Conservation (phyloP, 2,888 invertebrate species). For the Taphrorychus bicolor region DNA sequence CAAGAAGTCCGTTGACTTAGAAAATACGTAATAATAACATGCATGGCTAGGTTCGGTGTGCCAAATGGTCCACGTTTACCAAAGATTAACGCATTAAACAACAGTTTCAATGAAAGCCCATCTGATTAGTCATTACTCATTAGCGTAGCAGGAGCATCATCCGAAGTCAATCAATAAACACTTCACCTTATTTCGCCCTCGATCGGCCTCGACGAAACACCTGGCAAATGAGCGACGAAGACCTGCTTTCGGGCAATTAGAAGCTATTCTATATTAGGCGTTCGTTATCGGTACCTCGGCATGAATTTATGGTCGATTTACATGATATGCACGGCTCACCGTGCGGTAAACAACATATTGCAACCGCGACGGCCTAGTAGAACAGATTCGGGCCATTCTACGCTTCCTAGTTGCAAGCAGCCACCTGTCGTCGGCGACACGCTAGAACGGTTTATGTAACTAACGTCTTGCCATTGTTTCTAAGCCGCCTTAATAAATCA, state of each 20-base stretch:
- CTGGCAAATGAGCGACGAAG: slow-evolving; percentile 21
- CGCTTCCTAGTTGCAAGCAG: slow-evolving; percentile 24
- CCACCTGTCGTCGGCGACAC: slow-evolving; percentile 4
- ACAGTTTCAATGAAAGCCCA: too few species aligned
- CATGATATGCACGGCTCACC: slow-evolving; percentile 10
- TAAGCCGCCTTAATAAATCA: not conserved
- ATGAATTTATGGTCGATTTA: slow-evolving; percentile 7
- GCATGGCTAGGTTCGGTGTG: too few species aligned
- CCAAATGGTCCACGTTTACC: too few species aligned
- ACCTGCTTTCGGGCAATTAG: slow-evolving; percentile 19
- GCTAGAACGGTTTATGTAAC: slow-evolving; percentile 12
- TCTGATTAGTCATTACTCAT: too few species aligned
- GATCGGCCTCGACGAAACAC: not conserved
- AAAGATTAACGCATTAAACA: too few species aligned
- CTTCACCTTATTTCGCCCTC: not conserved
- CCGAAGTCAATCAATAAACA: not conserved
- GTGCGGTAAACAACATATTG: slow-evolving; percentile 29
- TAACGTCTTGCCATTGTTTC: slow-evolving; percentile 6
- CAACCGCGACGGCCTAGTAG: slow-evolving; percentile 18
- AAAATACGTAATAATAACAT: too few species aligned
- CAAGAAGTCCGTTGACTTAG: too few species aligned
- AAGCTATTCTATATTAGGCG: slow-evolving; percentile 11
- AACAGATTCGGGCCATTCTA: slow-evolving; percentile 20
- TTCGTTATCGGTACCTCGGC: slow-evolving; percentile 12
- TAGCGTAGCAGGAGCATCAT: too few species aligned